A percentile compares a stretch with the other conserved stretches of the same genome.
These are phyloP conservation scores for Speoplatyrhinus poulsoni DNA, from an alignment of 2,113 vertebrate species.

Conservation along the genomic window DNA sequence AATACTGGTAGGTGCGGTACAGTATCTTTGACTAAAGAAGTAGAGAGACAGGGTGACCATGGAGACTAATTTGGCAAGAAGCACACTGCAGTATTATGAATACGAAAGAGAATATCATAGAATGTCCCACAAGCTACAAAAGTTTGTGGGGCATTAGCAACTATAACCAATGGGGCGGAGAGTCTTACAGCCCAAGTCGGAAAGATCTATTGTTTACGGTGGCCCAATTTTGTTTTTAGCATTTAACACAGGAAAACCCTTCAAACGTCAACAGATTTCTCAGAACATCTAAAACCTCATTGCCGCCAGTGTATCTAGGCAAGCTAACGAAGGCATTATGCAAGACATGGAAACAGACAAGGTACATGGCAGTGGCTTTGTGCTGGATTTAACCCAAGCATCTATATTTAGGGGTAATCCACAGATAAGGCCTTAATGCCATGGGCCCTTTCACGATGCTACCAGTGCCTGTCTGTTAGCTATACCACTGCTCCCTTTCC, in stretches of 20 bases:
- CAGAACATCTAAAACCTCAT: slow-evolving; percentile 27
- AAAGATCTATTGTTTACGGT: background rate
- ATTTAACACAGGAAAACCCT: background rate
- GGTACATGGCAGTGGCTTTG: slow-evolving; percentile 65
- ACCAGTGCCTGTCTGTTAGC: slow-evolving; percentile 35
- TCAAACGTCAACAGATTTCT: background rate
- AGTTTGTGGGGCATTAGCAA: too few species aligned
- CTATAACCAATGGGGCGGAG: too few species aligned
- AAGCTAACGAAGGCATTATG: slow-evolving; percentile 44
- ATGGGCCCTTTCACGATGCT: slow-evolving; percentile 57
- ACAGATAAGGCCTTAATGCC: slow-evolving; percentile 75
- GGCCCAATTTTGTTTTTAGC: background rate
- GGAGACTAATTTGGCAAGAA: too few species aligned
- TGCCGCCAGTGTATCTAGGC: slow-evolving; percentile 43
- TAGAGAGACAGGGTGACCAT: too few species aligned
- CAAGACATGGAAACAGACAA: slow-evolving; percentile 64
- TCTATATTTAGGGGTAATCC: slow-evolving; percentile 81
- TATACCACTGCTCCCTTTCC: slow-evolving; percentile 5
- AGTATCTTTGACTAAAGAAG: too few species aligned
- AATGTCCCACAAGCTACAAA: too few species aligned
- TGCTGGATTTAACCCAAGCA: slow-evolving; percentile 68
- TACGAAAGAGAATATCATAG: too few species aligned
- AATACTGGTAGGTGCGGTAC: too few species aligned
- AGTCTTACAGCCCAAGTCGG: too few species aligned
- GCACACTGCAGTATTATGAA: too few species aligned